Percentiles rank a stretch among this genome's conserved stretches.
phyloP scores from a whole-genome alignment of 2,113 vertebrate species.

The Nyctibius bracteatus region DNA sequence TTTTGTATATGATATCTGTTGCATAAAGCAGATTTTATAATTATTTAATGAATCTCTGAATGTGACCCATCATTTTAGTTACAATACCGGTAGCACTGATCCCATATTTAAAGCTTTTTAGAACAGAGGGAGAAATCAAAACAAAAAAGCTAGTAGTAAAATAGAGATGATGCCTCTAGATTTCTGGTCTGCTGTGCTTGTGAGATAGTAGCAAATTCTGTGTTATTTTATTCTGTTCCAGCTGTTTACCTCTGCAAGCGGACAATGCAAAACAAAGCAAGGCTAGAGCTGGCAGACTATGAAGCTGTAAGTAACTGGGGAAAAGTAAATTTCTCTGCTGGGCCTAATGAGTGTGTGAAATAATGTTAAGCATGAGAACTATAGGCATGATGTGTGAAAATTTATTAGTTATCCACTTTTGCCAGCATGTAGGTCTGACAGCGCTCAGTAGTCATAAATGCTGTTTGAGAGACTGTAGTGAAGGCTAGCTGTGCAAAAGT shows the following conservation, averaged over 20 bases:
- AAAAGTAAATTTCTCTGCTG: background rate
- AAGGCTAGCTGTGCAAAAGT: background rate
- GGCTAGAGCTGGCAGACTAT: constrained; percentile 95
- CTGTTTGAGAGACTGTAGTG: background rate
- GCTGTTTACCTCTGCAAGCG: constrained; percentile 99
- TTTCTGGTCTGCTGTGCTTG: background rate
- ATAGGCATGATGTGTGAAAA: background rate
- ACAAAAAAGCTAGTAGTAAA: background rate
- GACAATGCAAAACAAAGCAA: constrained; percentile 99
- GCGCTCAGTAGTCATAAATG: background rate
- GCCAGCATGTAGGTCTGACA: background rate
- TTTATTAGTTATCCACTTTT: background rate
- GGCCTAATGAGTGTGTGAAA: background rate
- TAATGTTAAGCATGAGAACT: background rate
- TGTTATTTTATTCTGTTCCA: constrained; percentile 65
- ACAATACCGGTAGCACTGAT: background rate
- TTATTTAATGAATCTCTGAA: constrained; percentile 13
- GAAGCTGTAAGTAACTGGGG: constrained; percentile 88
- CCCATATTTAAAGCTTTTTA: background rate
- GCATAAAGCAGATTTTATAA: background rate
- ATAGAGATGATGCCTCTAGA: background rate
- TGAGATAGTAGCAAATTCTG: constrained; percentile 11
- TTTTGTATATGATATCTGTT: background rate
- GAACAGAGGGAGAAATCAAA: background rate
- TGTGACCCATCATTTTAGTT: background rate